A percentile compares a stretch with the other conserved stretches of the same genome.
Evolutionary conservation across 2,113 vertebrate genomes (phyloP).

Genomic region (Dicaeum eximium): DNA sequence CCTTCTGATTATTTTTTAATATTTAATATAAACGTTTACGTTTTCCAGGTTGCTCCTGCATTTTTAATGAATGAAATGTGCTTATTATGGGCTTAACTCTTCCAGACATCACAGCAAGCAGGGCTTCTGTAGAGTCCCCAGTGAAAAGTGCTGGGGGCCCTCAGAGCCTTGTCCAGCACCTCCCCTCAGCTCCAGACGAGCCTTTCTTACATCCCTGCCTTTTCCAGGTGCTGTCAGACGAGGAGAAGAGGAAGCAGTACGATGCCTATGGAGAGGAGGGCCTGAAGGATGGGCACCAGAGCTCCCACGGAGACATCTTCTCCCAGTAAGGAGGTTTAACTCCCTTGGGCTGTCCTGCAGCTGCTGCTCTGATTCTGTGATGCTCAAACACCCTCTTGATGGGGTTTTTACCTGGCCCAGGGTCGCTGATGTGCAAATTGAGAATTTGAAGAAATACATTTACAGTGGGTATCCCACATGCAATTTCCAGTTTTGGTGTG

Average conservation of each 20-base stretch:
- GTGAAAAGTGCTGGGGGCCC: not conserved
- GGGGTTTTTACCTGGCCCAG: not conserved
- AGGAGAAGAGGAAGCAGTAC: slow-evolving; percentile 97
- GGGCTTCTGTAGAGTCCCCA: not conserved
- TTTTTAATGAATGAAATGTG: accelerated
- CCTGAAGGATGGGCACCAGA: slow-evolving; percentile 93
- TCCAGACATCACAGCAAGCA: too few relatives aligned
- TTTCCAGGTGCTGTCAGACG: slow-evolving; percentile 90
- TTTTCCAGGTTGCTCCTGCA: not conserved
- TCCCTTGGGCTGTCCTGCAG: not conserved
- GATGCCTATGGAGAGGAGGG: slow-evolving; percentile 94
- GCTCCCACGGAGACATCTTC: slow-evolving; percentile 97
- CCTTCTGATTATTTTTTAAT: not conserved
- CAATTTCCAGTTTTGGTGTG: not conserved
- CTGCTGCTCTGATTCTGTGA: not conserved
- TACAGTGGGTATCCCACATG: not conserved
- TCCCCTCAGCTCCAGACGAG: not conserved
- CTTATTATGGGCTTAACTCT: not conserved
- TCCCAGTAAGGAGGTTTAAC: slow-evolving; percentile 83
- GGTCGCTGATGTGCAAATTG: accelerated
- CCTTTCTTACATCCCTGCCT: not conserved
- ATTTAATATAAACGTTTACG: not conserved
- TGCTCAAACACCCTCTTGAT: accelerated
- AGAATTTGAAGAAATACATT: not conserved
- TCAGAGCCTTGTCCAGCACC: not conserved